Percentiles rank a stretch among this genome's conserved stretches.
Conservation (phyloP, 2,797 vertebrate species). For the Scolopax bukidnonensis region DNA sequence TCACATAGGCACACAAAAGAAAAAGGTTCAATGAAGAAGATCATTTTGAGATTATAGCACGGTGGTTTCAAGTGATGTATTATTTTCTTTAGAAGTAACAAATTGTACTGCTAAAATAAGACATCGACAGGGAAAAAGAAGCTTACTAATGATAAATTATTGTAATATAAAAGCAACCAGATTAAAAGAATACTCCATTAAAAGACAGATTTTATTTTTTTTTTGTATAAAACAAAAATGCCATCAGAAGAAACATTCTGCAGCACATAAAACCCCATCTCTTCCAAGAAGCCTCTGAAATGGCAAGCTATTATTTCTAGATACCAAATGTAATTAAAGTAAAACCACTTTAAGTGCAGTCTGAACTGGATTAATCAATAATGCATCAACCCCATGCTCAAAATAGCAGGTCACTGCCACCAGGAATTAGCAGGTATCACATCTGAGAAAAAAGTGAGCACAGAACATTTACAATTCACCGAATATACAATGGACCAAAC, state of each 20-base stretch:
- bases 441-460: background rate
- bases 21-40: background rate
- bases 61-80: background rate
- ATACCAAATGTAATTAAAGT: conserved; percentile 19
- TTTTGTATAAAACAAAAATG: background rate
- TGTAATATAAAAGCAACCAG: background rate
- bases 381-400: conserved; percentile 32
- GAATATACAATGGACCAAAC: background rate
- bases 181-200: background rate
- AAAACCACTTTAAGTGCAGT: conserved; percentile 25
- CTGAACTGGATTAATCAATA: conserved; percentile 33
- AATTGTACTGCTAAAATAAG: background rate
- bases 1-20: background rate
- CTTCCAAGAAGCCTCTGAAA: conserved; percentile 41
- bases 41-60: background rate
- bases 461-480: background rate
- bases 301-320: conserved; percentile 9
- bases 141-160: conserved; percentile 7
- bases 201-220: background rate
- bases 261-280: background rate
- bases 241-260: background rate
- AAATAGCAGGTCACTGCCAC: conserved; percentile 42
- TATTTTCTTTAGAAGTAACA: background rate
- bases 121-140: background rate
- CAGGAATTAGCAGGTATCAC: conserved; percentile 9